Base-by-base conservation (phyloP, 2,113 vertebrate species). In the Triplophysa siluroides region DNA sequence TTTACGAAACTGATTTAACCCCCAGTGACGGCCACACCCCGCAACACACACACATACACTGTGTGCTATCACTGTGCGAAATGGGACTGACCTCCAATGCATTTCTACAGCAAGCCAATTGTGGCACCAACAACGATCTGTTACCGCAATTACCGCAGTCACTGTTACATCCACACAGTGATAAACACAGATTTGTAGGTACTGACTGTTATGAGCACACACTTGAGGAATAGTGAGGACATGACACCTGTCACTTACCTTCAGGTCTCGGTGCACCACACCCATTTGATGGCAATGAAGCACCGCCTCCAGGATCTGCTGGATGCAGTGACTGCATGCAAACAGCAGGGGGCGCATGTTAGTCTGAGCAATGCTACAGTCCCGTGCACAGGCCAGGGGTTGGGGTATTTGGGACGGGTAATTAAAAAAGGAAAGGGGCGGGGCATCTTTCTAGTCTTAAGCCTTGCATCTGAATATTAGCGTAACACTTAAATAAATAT, bases 201-300 rank as follows among this genome's bases (percentile, higher is more conserved):
- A 21, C n/a, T 9, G 8, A 21, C 65, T 23, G 56, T 83, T 26
- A 84, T 67, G 78, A 60, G 84, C 62, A 89, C 60, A 83, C 68
- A 64, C 12, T 47, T 18, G 18, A 76, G 61, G 56, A 45, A 52
- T 73, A 19, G 65, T 38, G 16, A 64, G 68, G 60, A 81, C 81
- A 83, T 81, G 76, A 85, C 74, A 80, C 83, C 85, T 79, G 70
- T 88, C 86, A 95, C 95, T 96, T 92, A 98, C 96, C 96, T 98
- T 98, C 90, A 98, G 95, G 92, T 98, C 97, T 91, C 96, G 94
- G 94, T 98, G 96, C 90, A 98, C 97, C 85, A 98, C 96, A 79
- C 96, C 97, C 96, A 96, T 96, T 91, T 97, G 96, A 93, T 97
- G 96, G 92, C 96, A 97, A 87, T 96, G 96, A 90, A 96, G 95